Percentiles rank a stretch among this genome's conserved stretches.
Evolutionary conservation across 2,797 vertebrate species (phyloP).

Genomic region (Spheniscus humboldti): DNA sequence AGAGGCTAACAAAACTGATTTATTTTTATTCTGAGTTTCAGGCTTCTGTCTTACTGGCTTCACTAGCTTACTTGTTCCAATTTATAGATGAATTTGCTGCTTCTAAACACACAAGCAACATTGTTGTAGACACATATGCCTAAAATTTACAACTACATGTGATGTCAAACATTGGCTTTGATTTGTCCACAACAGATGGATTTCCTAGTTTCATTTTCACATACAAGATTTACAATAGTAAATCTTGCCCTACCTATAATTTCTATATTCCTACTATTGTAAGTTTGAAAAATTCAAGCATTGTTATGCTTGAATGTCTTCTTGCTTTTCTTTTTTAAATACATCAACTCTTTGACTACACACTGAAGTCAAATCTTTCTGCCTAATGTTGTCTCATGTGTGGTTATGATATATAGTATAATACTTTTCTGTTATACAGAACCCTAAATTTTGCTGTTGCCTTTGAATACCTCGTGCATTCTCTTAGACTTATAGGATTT

Average conservation of each 20-base stretch:
- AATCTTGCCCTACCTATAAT: neutral
- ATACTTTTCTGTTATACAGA: neutral
- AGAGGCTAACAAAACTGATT: conserved; percentile 65
- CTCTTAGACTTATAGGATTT: neutral
- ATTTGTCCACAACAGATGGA: conserved; percentile 16
- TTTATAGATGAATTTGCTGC: conserved; percentile 30
- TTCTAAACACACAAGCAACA: neutral
- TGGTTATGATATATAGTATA: neutral
- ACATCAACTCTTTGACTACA: neutral
- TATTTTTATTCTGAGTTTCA: conserved; percentile 60
- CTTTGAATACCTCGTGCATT: neutral
- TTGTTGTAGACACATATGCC: neutral
- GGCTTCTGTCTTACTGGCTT: conserved; percentile 30
- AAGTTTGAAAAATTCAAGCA: neutral
- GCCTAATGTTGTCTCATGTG: neutral
- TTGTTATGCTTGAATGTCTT: neutral
- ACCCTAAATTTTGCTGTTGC: neutral
- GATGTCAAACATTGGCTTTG: neutral
- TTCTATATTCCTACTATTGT: neutral
- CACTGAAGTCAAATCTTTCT: neutral
- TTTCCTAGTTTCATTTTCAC: conserved; percentile 5
- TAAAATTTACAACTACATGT: conserved; percentile 24
- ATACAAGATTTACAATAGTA: neutral
- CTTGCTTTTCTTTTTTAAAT: neutral
- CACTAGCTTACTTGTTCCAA: conserved; percentile 37